Evolutionary conservation across 1,140 invertebrate species (phyloP).

Genomic region (Drosophila watanabei): DNA sequence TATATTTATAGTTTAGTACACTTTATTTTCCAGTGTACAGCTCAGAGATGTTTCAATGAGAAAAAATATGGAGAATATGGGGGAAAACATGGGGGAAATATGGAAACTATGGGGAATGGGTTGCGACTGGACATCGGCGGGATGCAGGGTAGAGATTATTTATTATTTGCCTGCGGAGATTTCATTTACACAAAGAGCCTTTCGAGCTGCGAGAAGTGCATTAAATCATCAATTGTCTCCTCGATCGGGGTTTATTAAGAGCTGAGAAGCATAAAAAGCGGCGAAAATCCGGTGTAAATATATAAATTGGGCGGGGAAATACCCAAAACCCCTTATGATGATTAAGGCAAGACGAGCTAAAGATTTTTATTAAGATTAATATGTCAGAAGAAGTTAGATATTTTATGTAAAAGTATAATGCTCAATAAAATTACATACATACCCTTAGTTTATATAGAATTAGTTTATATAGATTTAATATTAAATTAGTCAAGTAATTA

Average conservation of each 20-base stretch:
- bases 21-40: neutral
- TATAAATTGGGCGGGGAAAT: neutral
- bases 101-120: neutral
- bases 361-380: neutral
- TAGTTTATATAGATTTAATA: too few species aligned
- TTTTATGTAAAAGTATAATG: too few species aligned
- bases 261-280: neutral
- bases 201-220: slow-evolving; percentile 38
- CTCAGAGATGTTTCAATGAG: neutral
- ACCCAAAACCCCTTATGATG: too few species aligned
- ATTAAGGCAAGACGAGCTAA: neutral
- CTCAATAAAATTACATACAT: too few species aligned
- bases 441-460: too few species aligned
- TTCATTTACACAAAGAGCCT: slow-evolving; percentile 46
- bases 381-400: neutral
- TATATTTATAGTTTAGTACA: neutral
- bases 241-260: slow-evolving; percentile 33
- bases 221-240: slow-evolving; percentile 48
- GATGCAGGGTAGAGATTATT: slow-evolving; percentile 33
- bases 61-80: neutral
- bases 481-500: too few species aligned
- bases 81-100: neutral
- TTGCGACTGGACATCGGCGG: neutral
- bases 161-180: slow-evolving; percentile 60
- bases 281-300: slow-evolving; percentile 14